Percentiles rank a stretch among this genome's conserved stretches.
phyloP scores from a whole-genome alignment of 2,797 vertebrate genomes.

The Liasis olivaceus region DNA sequence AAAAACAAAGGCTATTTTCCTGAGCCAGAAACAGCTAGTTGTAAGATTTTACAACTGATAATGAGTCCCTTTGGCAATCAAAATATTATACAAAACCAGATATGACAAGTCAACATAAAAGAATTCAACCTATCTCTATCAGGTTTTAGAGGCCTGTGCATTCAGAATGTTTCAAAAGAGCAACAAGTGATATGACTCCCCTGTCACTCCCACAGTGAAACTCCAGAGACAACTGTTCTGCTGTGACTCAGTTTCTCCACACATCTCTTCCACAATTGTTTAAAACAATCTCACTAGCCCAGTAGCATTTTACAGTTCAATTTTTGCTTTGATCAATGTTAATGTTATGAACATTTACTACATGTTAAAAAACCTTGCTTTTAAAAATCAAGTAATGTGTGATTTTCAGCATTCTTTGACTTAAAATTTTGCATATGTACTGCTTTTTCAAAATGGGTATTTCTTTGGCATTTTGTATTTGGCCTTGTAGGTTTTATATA shows the following conservation, averaged over 20 bases:
- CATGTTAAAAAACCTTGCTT: constrained; percentile 39
- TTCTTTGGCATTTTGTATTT: constrained; percentile 90
- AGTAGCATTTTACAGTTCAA: constrained; percentile 64
- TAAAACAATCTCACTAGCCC: constrained; percentile 47
- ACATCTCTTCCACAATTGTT: constrained; percentile 11
- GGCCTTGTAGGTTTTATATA: constrained; percentile 45
- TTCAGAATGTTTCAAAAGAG: neutral
- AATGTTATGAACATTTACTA: constrained; percentile 28
- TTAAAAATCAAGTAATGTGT: constrained; percentile 60
- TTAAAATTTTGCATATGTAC: constrained; percentile 55
- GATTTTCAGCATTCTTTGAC: constrained; percentile 55
- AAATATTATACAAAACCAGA: constrained; percentile 51
- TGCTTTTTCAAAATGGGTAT: constrained; percentile 69
- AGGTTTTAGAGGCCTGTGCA: constrained; percentile 48
- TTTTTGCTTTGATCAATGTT: constrained; percentile 54
- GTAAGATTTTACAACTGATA: constrained; percentile 72
- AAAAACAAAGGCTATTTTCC: constrained; percentile 74
- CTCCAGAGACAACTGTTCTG: constrained; percentile 44
- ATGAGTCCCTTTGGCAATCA: constrained; percentile 77
- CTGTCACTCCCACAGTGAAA: constrained; percentile 41
- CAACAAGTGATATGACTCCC: constrained; percentile 39
- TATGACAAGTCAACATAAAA: constrained; percentile 52
- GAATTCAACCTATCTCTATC: constrained; percentile 48
- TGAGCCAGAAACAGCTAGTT: constrained; percentile 75
- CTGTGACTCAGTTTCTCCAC: constrained; percentile 37